phyloP scores from a whole-genome alignment of 2,888 invertebrate genomes.

The Tribolium freemani region DNA sequence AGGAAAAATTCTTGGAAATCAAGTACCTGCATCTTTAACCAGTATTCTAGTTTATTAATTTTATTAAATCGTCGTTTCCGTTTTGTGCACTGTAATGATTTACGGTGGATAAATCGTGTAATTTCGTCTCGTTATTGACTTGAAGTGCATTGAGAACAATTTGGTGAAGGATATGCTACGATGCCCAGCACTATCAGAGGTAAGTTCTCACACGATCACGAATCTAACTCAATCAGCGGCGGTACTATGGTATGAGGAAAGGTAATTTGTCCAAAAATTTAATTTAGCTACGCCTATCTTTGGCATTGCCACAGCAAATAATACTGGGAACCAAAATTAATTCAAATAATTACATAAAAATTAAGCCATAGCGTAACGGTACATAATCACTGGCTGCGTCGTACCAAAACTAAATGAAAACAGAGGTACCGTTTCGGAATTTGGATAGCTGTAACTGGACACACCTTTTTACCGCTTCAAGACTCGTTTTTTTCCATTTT shows the following conservation, averaged over 20 bases:
- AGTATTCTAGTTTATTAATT: slow-evolving; percentile 37
- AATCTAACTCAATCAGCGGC: neutral
- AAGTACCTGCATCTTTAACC: slow-evolving; percentile 33
- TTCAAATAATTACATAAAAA: slow-evolving; percentile 38
- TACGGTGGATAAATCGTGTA: slow-evolving; percentile 37
- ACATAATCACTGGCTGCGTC: slow-evolving; percentile 43
- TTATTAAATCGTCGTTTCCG: slow-evolving; percentile 22
- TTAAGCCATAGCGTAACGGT: slow-evolving; percentile 40
- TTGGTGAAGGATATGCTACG: slow-evolving; percentile 61
- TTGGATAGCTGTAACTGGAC: slow-evolving; percentile 53
- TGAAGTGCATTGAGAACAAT: slow-evolving; percentile 30
- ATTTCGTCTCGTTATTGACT: slow-evolving; percentile 29
- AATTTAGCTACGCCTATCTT: neutral
- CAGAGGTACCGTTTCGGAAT: slow-evolving; percentile 54
- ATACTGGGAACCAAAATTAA: slow-evolving; percentile 20
- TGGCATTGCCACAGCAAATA: slow-evolving; percentile 2
- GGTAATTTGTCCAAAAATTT: neutral
- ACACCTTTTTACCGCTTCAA: slow-evolving; percentile 49
- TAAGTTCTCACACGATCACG: slow-evolving; percentile 53
- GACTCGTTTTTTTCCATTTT: slow-evolving; percentile 36
- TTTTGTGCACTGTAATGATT: slow-evolving; percentile 34
- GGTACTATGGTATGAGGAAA: neutral
- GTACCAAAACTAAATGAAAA: slow-evolving; percentile 43
- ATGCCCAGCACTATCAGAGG: slow-evolving; percentile 70
- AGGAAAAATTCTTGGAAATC: neutral